Conservation (phyloP, 23 tunicate species). For the Halocynthia aurantium region DNA sequence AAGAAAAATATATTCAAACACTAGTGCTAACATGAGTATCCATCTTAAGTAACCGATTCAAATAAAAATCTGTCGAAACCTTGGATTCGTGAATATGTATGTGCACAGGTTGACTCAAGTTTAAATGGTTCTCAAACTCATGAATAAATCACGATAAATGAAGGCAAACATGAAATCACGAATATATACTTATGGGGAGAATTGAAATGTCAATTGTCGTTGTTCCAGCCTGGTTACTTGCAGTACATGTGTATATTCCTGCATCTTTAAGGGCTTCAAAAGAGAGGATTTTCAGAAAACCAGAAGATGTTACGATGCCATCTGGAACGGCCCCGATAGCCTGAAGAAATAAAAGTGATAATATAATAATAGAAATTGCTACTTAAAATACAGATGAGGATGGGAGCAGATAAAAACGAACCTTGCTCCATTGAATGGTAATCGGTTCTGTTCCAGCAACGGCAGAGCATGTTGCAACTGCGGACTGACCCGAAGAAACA, state of each 20-base stretch:
- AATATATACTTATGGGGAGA: slow-evolving; percentile 11
- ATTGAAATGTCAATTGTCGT: slow-evolving; percentile 7
- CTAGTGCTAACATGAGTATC: background rate
- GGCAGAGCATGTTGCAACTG: slow-evolving; percentile 26
- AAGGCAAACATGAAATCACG: background rate
- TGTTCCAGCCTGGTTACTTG: slow-evolving; percentile 52
- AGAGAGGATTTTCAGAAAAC: slow-evolving; percentile 16
- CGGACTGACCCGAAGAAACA: slow-evolving; percentile 39
- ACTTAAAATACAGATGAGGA: too few species aligned
- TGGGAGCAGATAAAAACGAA: background rate
- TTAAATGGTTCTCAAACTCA: too few species aligned
- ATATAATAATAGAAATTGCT: background rate
- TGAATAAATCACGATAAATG: too few species aligned
- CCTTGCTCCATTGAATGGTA: slow-evolving; percentile 36
- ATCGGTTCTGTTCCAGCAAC: slow-evolving; percentile 37
- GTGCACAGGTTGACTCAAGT: too few species aligned
- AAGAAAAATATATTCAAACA: slow-evolving; percentile 1
- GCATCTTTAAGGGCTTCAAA: slow-evolving; percentile 48
- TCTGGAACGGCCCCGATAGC: slow-evolving; percentile 17
- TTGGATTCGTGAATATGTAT: too few species aligned
- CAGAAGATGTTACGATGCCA: slow-evolving; percentile 20
- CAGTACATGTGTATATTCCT: slow-evolving; percentile 64
- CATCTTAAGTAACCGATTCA: too few species aligned
- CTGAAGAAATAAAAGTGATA: background rate
- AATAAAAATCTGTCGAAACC: too few species aligned